Evolutionary conservation across 1,140 invertebrate genomes (phyloP), one percentile per base, ranked within the genome.

Genomic region (Artemia franciscana): DNA sequence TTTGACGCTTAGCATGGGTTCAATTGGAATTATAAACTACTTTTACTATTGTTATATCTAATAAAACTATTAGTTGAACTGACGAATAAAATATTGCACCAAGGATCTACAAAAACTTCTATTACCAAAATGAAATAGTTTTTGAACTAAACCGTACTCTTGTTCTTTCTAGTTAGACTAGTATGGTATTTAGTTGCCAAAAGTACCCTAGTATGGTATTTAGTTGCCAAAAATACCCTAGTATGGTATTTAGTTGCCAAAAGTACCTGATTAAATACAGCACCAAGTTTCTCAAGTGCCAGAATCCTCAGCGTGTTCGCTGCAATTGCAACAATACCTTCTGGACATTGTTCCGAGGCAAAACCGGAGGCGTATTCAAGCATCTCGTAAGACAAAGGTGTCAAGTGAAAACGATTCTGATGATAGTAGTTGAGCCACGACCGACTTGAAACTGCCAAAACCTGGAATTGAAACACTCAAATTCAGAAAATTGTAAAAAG

Each of bases 391-490:
- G 91, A 96, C 0, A 98, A 72, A 1, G 94, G 93, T 0, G 93
- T 97, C 5, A 98, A 75, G 75, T 97, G 92, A 69, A 93, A 94
- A 58, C 86, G 78, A 76, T 93, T 98, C 74, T 99, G 95, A 72
- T 97, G 96, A 67, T 93, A 93, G 69, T 99, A 99, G 72, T 92
- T 94, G 0, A 99, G 75, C 96, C 95, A 99, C 0, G 92, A 92
- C 65, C 95, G 79, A 67, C 91, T 96, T 1, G 94, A 98, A 80
- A 98, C 94, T 1, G 96, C 96, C 5, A 99, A 73, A 0, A 98
- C 77, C 79, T 82, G 65, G n/a, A n/a, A n/a, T n/a, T 18, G 73
- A 68, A 61, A 62, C 57, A 66, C 64, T 39, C 28, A 61, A 60
- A 64, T 51, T 51, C 12, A 3, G 21, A 1, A 2, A 3, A 51